These are phyloP conservation scores for Colletes collaris DNA, from an alignment of 2,888 invertebrate genomes.

Conservation along the genomic window DNA sequence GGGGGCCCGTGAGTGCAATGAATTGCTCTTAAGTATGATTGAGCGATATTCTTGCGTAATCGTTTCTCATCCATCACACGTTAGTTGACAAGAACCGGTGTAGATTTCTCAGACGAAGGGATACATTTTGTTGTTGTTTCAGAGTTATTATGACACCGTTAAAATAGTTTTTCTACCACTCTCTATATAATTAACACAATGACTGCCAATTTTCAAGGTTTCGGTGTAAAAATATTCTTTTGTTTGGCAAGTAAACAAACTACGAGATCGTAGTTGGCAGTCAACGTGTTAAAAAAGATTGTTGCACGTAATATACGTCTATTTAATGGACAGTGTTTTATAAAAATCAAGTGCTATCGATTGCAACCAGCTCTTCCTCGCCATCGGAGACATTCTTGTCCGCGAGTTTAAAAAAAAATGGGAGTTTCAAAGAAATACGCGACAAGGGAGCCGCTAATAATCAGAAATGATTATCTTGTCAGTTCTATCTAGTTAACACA, in stretches of 20 bases:
- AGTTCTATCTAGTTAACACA: slow-evolving; percentile 60
- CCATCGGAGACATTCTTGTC: too few relatives aligned
- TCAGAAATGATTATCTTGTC: slow-evolving; percentile 46
- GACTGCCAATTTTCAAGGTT: too few relatives aligned
- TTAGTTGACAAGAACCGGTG: slow-evolving; percentile 60
- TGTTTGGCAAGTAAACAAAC: too few relatives aligned
- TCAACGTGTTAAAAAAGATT: too few relatives aligned
- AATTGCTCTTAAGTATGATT: slow-evolving; percentile 70
- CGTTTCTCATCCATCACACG: slow-evolving; percentile 71
- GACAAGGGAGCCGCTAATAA: slow-evolving; percentile 28
- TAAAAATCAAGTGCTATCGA: too few relatives aligned
- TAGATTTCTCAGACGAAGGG: slow-evolving; percentile 69
- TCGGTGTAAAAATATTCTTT: too few relatives aligned
- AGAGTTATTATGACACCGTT: slow-evolving; percentile 11
- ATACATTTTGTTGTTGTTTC: slow-evolving; percentile 42
- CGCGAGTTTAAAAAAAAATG: not conserved
- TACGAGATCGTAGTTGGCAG: too few relatives aligned
- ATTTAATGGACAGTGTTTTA: too few relatives aligned
- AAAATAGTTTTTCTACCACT: too few relatives aligned
- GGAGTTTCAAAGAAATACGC: not conserved
- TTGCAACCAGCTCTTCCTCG: too few relatives aligned
- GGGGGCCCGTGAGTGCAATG: slow-evolving; percentile 43
- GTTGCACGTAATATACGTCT: too few relatives aligned
- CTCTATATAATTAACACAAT: too few relatives aligned
- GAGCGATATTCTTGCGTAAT: slow-evolving; percentile 65